Conservation (phyloP, 2,797 vertebrate genomes). For the Pempheris klunzingeri region DNA sequence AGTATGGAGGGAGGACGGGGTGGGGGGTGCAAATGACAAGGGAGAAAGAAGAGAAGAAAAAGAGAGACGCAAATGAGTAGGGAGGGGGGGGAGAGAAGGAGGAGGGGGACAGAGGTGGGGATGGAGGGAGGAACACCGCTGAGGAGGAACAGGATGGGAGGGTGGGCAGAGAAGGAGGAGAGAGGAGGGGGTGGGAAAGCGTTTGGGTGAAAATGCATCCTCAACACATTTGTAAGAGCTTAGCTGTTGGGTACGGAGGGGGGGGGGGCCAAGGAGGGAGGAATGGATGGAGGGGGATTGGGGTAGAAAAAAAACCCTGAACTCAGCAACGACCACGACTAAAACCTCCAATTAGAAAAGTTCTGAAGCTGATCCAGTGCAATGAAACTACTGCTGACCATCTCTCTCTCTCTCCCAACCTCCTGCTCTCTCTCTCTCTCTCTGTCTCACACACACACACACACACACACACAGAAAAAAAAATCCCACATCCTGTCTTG, state of each 20-base stretch:
- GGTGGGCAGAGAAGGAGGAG: constrained; percentile 18
- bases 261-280: constrained; percentile 27
- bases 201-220: constrained; percentile 85
- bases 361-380: constrained; percentile 79
- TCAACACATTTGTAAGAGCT: constrained; percentile 87
- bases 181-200: constrained; percentile 62
- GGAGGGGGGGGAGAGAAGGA: constrained; percentile 23
- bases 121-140: constrained; percentile 40
- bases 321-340: constrained; percentile 82
- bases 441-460: constrained; percentile 27
- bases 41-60: constrained; percentile 75
- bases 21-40: constrained; percentile 78
- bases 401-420: constrained; percentile 14
- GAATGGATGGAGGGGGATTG: constrained; percentile 54
- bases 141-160: constrained; percentile 48
- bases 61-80: constrained; percentile 59
- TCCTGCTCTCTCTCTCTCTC: constrained; percentile 12
- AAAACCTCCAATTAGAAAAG: constrained; percentile 84
- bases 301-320: constrained; percentile 72
- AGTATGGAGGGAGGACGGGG: constrained; percentile 75
- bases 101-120: constrained; percentile 38
- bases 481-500: constrained; percentile 22
- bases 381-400: constrained; percentile 76
- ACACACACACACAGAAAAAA: constrained; percentile 17
- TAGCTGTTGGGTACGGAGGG: constrained; percentile 73